Evolutionary conservation across 2,113 vertebrate genomes (phyloP), one percentile per base, ranked within the genome.

Genomic region (Macrotus californicus): DNA sequence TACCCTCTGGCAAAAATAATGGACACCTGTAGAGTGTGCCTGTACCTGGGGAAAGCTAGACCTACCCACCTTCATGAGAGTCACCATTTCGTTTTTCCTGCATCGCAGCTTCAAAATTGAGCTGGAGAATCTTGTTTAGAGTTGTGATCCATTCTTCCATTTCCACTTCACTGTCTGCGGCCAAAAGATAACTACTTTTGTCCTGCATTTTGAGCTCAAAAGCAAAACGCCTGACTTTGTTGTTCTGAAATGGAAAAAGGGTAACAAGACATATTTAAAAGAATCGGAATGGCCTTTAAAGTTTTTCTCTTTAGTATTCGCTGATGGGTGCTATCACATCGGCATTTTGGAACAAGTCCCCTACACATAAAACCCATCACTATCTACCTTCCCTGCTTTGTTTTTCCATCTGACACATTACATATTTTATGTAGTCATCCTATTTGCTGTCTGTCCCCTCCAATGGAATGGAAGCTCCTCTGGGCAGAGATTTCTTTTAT

Each of bases 141-240:
- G 98, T 99, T 94, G 98, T 98, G 97, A 99, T 99, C 99, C 99
- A 99, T 39, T 99, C 99, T 88, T 99, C 99, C 99, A 99, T 99
- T 98, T 99, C 99, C 1, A 89, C 97, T 81, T 99, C 99, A 3
- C 99, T 99, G 95, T 99, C 99, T 7, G 99, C 99, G 19, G 99
- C 99, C 98, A 99, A 97, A 93, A 99, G 99, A 96, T 99, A 99
- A 89, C 99, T 99, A 94, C 99, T 99, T 98, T 99, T 99, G 97
- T 99, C 99, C 97, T 99, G 99, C 99, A 99, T 99, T 98, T 99
- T 99, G 96, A 99, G 98, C 97, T 99, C 99, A 81, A 99, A 99
- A 0, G 99, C 99, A 94, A 99, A 99, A 82, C 99, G 98, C 86
- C 99, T 98, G 84, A 99, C 99, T 97, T 99, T 99, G 97, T 98